phyloP scores from a whole-genome alignment of 2,888 invertebrate genomes.

The Dicranocentrus wangi region DNA sequence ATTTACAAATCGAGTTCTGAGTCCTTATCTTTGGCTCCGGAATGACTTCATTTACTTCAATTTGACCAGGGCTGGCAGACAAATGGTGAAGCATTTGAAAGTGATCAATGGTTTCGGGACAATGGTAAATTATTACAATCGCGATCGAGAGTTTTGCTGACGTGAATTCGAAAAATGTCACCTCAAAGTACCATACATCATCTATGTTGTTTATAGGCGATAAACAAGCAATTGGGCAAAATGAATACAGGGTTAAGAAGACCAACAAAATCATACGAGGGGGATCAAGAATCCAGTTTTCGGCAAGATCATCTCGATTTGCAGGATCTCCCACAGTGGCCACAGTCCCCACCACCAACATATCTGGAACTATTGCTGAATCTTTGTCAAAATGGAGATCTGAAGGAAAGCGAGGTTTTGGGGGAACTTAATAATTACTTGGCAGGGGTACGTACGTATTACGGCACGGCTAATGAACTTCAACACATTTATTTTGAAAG shows the following conservation, averaged over 20 bases:
- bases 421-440: constrained; percentile 58
- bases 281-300: too few relatives aligned
- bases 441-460: constrained; percentile 23
- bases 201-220: too few relatives aligned
- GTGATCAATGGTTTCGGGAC: constrained; percentile 20
- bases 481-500: background rate
- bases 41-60: constrained; percentile 46
- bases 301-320: background rate
- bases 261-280: too few relatives aligned
- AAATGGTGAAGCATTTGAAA: background rate
- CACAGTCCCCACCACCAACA: background rate
- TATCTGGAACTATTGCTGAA: constrained; percentile 55
- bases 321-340: background rate
- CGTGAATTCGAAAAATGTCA: too few relatives aligned
- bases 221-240: too few relatives aligned
- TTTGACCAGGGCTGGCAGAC: constrained; percentile 25
- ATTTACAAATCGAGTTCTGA: constrained; percentile 17
- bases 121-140: background rate
- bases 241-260: too few relatives aligned
- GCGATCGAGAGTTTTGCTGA: too few relatives aligned
- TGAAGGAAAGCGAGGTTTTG: constrained; percentile 38
- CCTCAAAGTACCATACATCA: too few relatives aligned
- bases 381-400: constrained; percentile 26
- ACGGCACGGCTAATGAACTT: too few relatives aligned
- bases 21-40: constrained; percentile 32